Percentiles rank a stretch among this genome's conserved stretches.
Evolutionary conservation across 2,797 vertebrate genomes (phyloP).

Genomic region (Aplochiton taeniatus): DNA sequence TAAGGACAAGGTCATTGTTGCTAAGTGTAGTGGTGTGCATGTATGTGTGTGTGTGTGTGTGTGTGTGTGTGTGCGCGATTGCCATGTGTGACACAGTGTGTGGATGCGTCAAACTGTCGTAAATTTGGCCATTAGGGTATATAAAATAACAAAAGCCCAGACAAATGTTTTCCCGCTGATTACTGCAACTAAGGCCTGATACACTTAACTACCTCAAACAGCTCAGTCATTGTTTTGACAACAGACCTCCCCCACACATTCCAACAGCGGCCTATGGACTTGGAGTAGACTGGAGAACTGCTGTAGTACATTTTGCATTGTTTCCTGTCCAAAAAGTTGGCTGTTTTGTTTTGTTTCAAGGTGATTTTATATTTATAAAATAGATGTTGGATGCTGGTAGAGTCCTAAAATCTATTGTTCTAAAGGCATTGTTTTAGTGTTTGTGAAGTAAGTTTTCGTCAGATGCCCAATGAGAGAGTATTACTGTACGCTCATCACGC

Average conservation of each 20-base stretch:
- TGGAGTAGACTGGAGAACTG: no score
- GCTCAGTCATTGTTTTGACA: slow-evolving; percentile 72
- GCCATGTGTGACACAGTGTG: no score
- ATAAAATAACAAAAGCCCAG: neutral
- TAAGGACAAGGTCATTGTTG: slow-evolving; percentile 23
- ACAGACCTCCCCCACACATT: slow-evolving; percentile 60
- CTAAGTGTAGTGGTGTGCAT: slow-evolving; percentile 26
- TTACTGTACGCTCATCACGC: slow-evolving; percentile 24
- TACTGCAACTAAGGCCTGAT: slow-evolving; percentile 38
- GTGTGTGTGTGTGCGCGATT: slow-evolving; percentile 6
- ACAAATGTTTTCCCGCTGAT: slow-evolving; percentile 28
- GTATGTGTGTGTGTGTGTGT: slow-evolving; percentile 27
- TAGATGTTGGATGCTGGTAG: no score
- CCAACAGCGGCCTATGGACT: slow-evolving; percentile 40
- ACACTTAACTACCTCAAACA: slow-evolving; percentile 59
- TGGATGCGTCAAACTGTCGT: neutral
- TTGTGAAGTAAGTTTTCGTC: slow-evolving; percentile 11
- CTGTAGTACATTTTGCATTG: no score
- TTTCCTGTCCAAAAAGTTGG: no score
- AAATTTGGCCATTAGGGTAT: neutral
- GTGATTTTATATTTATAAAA: no score
- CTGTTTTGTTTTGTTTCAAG: neutral
- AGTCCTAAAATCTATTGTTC: no score
- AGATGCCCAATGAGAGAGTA: slow-evolving; percentile 16
- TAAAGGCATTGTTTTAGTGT: neutral